Conservation (phyloP, 1,140 invertebrate species). For the Mizuhopecten yessoensis region DNA sequence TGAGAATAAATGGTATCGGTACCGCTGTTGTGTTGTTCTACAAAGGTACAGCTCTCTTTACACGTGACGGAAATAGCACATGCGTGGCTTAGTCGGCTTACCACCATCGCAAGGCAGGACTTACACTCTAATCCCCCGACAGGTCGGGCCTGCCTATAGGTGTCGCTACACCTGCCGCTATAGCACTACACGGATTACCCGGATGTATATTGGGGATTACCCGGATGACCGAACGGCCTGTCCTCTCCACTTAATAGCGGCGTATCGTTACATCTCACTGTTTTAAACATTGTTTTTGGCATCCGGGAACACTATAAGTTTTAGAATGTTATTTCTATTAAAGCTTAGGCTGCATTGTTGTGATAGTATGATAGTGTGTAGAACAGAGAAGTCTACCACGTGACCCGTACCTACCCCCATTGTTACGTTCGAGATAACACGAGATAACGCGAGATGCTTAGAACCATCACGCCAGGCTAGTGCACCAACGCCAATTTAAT, state of each 20-base stretch:
- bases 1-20: background rate
- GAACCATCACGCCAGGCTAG: background rate
- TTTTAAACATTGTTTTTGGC: slow-evolving; percentile 39
- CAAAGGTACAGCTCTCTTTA: slow-evolving; percentile 10
- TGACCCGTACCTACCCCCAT: background rate
- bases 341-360: background rate
- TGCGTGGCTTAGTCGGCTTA: background rate
- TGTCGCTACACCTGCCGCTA: slow-evolving; percentile 30
- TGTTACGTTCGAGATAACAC: slow-evolving; percentile 8
- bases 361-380: slow-evolving; percentile 9
- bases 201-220: background rate
- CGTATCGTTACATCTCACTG: background rate
- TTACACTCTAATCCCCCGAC: background rate
- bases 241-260: slow-evolving; percentile 22
- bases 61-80: slow-evolving; percentile 31
- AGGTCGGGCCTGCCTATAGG: slow-evolving; percentile 8
- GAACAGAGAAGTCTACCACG: slow-evolving; percentile 9
- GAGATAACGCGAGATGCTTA: slow-evolving; percentile 11
- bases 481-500: slow-evolving; percentile 18
- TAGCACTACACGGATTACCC: slow-evolving; percentile 13
- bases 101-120: background rate
- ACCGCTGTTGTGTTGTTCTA: slow-evolving; percentile 11
- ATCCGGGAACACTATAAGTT: background rate
- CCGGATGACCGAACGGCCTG: slow-evolving; percentile 1
- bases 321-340: background rate